A percentile compares a stretch with the other conserved stretches of the same genome.
These are phyloP conservation scores for Knipowitschia caucasica DNA, from an alignment of 2,797 vertebrate species.

Conservation along the genomic window DNA sequence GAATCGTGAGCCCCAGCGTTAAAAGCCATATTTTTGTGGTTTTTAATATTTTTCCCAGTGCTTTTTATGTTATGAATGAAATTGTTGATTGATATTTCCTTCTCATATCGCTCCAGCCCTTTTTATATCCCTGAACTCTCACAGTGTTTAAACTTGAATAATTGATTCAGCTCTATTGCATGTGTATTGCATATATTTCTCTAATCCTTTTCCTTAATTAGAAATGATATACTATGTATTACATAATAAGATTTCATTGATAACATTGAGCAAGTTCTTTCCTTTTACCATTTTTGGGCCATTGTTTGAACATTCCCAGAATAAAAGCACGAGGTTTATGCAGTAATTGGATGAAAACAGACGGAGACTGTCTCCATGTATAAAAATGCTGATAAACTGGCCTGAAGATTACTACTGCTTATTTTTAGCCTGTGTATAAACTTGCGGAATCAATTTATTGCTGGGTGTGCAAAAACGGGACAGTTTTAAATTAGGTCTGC, in stretches of 20 bases:
- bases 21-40: too few relatives aligned
- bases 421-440: constrained; percentile 4
- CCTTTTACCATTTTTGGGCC: constrained; percentile 24
- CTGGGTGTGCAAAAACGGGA: background rate
- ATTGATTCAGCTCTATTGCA: too few relatives aligned
- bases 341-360: constrained; percentile 16
- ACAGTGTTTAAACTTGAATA: too few relatives aligned
- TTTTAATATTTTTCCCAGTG: too few relatives aligned
- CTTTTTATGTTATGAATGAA: too few relatives aligned
- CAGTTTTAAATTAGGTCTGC: background rate
- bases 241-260: background rate
- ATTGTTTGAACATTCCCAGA: constrained; percentile 13
- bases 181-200: too few relatives aligned
- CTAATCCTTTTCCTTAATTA: too few relatives aligned
- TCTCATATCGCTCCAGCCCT: too few relatives aligned
- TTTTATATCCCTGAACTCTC: too few relatives aligned
- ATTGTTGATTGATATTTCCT: too few relatives aligned
- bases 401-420: constrained; percentile 9
- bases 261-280: background rate
- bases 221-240: too few relatives aligned
- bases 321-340: constrained; percentile 11
- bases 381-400: constrained; percentile 14
- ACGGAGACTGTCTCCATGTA: constrained; percentile 10
- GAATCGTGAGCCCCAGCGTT: too few relatives aligned
- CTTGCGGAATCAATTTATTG: constrained; percentile 5